Evolutionary conservation across 1,140 invertebrate genomes (phyloP).

Genomic region (Drosophila guanche): DNA sequence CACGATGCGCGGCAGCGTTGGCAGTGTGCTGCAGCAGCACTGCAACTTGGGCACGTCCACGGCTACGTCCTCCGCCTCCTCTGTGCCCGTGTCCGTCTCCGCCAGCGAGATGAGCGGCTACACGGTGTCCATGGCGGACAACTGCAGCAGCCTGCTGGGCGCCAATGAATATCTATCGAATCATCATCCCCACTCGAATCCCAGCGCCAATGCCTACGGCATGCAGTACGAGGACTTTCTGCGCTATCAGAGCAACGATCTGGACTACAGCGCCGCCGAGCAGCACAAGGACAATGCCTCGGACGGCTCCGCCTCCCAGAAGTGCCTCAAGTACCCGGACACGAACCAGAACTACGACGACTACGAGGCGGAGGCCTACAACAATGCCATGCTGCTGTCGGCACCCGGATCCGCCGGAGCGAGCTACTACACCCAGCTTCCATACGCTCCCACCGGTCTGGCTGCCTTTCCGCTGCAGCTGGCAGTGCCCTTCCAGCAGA

Average conservation of each 20-base stretch:
- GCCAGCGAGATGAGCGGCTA: slow-evolving; percentile 55
- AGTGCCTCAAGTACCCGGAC: slow-evolving; percentile 87
- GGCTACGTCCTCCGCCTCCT: slow-evolving; percentile 31
- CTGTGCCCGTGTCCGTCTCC: slow-evolving; percentile 5
- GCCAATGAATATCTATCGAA: slow-evolving; percentile 56
- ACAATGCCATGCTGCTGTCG: slow-evolving; percentile 84
- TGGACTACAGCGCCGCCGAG: slow-evolving; percentile 48
- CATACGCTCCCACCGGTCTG: slow-evolving; percentile 57
- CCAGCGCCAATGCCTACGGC: slow-evolving; percentile 59
- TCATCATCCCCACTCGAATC: neutral
- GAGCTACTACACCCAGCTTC: slow-evolving; percentile 76
- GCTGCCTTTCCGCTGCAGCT: slow-evolving; percentile 72
- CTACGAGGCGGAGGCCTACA: slow-evolving; percentile 86
- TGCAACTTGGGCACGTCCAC: slow-evolving; percentile 54
- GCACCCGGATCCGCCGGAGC: slow-evolving; percentile 32
- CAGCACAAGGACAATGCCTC: slow-evolving; percentile 47
- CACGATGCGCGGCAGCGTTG: slow-evolving; percentile 35
- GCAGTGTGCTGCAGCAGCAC: slow-evolving; percentile 45
- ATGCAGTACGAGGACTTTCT: slow-evolving; percentile 79
- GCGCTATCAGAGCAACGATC: slow-evolving; percentile 67
- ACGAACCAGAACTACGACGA: slow-evolving; percentile 84
- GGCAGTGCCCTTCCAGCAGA: slow-evolving; percentile 74
- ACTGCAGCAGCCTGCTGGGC: slow-evolving; percentile 50
- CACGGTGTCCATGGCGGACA: slow-evolving; percentile 56
- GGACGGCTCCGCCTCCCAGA: slow-evolving; percentile 84